Percentiles rank a stretch among this genome's conserved stretches.
phyloP scores from a whole-genome alignment of 2,888 invertebrate genomes.

The Drosophila silvestris region DNA sequence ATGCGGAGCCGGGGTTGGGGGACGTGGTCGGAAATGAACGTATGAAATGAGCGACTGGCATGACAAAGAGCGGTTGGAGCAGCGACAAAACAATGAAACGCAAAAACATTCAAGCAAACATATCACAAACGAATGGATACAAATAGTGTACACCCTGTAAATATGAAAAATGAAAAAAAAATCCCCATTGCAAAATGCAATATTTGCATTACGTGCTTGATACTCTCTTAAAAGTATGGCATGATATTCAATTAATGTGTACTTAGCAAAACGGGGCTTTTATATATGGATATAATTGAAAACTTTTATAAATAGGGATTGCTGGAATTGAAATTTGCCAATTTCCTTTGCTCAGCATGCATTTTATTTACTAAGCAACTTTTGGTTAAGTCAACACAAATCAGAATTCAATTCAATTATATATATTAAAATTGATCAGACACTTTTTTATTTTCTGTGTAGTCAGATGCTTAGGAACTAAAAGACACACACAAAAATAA shows the following conservation, averaged over 20 bases:
- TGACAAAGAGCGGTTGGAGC: slow-evolving; percentile 11
- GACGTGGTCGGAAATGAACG: slow-evolving; percentile 4
- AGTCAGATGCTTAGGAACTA: background rate
- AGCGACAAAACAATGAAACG: slow-evolving; percentile 13
- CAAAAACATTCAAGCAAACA: background rate
- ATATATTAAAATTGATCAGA: background rate
- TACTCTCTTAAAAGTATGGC: background rate
- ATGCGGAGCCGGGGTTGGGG: background rate
- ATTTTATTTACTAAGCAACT: background rate
- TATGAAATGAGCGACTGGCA: slow-evolving; percentile 42
- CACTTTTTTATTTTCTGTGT: background rate
- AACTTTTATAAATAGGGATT: background rate
- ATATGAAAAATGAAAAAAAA: background rate
- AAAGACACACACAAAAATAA: background rate
- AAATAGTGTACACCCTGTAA: background rate
- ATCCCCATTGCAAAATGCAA: background rate
- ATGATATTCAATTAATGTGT: background rate
- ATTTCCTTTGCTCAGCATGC: background rate
- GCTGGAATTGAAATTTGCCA: background rate
- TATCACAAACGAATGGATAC: background rate
- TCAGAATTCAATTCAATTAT: background rate
- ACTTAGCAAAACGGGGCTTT: background rate
- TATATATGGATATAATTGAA: background rate
- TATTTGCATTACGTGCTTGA: background rate
- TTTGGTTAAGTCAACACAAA: background rate